These are phyloP conservation scores for Hycleus cichorii DNA, from an alignment of 1,140 invertebrate species.

Conservation along the genomic window DNA sequence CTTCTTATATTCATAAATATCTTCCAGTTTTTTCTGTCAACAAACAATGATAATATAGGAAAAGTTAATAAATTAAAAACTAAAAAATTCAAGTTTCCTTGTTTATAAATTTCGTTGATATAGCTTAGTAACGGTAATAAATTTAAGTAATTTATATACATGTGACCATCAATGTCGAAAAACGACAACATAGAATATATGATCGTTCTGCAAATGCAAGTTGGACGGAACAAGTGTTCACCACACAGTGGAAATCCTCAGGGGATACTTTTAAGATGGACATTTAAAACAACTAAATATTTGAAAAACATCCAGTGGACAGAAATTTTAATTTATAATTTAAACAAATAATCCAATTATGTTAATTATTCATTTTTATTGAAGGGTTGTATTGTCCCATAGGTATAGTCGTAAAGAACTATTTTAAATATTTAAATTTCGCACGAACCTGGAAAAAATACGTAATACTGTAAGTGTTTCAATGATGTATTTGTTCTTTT, in stretches of 20 bases:
- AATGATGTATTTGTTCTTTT: too few relatives aligned
- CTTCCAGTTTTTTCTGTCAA: conserved; percentile 54
- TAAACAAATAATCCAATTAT: too few relatives aligned
- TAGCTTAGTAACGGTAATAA: conserved; percentile 14
- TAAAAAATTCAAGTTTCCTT: too few relatives aligned
- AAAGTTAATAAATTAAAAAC: not conserved
- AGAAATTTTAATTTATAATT: too few relatives aligned
- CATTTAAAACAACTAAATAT: too few relatives aligned
- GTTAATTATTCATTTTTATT: too few relatives aligned
- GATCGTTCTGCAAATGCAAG: conserved; percentile 13
- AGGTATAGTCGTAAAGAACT: too few relatives aligned
- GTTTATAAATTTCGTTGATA: not conserved
- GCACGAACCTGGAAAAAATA: too few relatives aligned
- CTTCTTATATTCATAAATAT: conserved; percentile 57
- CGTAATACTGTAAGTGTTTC: too few relatives aligned
- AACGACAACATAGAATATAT: conserved; percentile 21
- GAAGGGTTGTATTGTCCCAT: too few relatives aligned
- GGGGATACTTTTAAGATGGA: conserved; percentile 3
- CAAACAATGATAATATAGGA: not conserved
- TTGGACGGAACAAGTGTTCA: conserved; percentile 9
- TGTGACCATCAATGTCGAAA: conserved; percentile 31
- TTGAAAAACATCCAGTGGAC: too few relatives aligned
- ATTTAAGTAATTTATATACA: conserved; percentile 37
- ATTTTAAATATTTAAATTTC: too few relatives aligned
- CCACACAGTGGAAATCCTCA: not conserved